Evolutionary conservation across 2,888 invertebrate genomes (phyloP), one percentile per base, ranked within the genome.

Genomic region (Meiosimyza decipiens): DNA sequence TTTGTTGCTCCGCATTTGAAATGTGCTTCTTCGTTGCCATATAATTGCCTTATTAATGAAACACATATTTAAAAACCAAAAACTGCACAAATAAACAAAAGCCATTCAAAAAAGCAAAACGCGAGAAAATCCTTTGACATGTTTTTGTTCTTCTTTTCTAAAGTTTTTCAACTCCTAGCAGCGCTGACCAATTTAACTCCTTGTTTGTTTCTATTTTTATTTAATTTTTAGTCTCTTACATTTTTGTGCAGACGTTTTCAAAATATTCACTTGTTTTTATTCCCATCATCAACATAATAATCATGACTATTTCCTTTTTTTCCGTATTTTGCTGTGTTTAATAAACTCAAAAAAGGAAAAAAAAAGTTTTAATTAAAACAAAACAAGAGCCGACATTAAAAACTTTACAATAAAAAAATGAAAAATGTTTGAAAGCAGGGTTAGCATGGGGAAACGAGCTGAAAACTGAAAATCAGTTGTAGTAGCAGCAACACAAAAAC

Each of bases 301-400:
- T 64, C 15, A 65, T 65, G 22, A 47, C 22, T 40, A 64, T 52
- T 65, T 65, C 22, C 51, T 18, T 15, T 15, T 64, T n/a, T 52
- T 65, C 52, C 51, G 40, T 9, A 40, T 40, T 40, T 40, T 40
- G 40, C 40, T 40, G 40, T 50, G 49, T 13, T 18, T 51, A 59
- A 64, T 54, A 59, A 71, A 49, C 11, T 52, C 49, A 68, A 68
- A 55, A 71, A 51, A 51, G 16, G 70, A 71, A 68, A 60, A 69
- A 73, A 77, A 78, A 78, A 73, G 75, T 79, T 77, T 79, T 79
- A 79, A 79, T 79, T 79, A 79, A 79, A 79, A 77, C 77, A 78
- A 79, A 79, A 79, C 77, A 79, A 79, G 69, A 52, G 69, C 59
- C 73, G 59, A 65, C 73, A 69, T 69, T 68, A 69, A 73, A 73